These are phyloP conservation scores for Microtus obscurus DNA, from an alignment of 2,797 vertebrate genomes.

Conservation along the genomic window DNA sequence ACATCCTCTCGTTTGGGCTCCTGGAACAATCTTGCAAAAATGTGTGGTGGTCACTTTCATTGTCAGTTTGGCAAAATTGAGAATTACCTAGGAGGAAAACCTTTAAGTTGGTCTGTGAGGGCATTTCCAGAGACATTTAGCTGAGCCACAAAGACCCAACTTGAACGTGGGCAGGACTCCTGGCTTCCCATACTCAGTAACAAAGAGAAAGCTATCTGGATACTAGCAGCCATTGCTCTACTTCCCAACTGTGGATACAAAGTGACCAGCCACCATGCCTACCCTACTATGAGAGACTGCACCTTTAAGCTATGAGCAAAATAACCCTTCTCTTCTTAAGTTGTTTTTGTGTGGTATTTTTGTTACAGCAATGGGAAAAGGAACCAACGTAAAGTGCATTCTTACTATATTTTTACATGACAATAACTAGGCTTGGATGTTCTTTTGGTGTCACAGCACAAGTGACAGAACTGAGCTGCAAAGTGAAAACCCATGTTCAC, in stretches of 20 bases:
- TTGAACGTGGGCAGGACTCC: neutral
- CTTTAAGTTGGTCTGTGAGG: neutral
- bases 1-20: neutral
- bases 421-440: neutral
- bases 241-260: neutral
- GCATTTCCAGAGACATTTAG: neutral
- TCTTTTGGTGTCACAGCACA: neutral
- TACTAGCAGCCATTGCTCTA: neutral
- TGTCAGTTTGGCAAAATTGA: neutral
- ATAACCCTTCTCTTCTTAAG: neutral
- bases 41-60: neutral
- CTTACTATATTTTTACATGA: neutral
- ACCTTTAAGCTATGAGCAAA: neutral
- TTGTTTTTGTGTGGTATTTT: neutral
- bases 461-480: neutral
- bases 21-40: neutral
- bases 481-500: neutral
- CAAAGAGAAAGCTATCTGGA: neutral
- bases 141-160: neutral
- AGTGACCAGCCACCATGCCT: neutral
- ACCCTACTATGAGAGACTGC: neutral
- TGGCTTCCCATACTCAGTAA: neutral
- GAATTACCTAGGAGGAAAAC: neutral
- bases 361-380: neutral
- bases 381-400: neutral